Percentiles rank a stretch among this genome's conserved stretches.
Evolutionary conservation across 2,888 invertebrate species (phyloP).

Genomic region (Lymantria monacha): DNA sequence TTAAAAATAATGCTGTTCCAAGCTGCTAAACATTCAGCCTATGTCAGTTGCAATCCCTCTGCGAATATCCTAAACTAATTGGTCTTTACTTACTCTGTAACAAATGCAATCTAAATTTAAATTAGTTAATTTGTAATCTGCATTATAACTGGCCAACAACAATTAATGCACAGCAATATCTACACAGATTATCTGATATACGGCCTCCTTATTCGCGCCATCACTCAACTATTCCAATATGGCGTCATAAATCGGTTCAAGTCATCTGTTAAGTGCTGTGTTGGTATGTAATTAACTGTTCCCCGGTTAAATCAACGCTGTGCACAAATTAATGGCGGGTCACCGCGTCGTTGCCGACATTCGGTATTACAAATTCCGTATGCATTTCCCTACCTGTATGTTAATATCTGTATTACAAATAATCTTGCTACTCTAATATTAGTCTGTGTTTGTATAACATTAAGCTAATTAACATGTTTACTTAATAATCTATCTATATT

Average conservation of each 20-base stretch:
- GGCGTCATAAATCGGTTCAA: slow-evolving; percentile 39
- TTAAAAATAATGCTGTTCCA: too few relatives aligned
- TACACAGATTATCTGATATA: slow-evolving; percentile 22
- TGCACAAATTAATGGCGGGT: slow-evolving; percentile 40
- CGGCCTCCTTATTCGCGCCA: slow-evolving; percentile 27
- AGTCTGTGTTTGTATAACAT: neutral
- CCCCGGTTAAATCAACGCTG: slow-evolving; percentile 41
- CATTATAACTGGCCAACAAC: slow-evolving; percentile 1
- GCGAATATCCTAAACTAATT: too few relatives aligned
- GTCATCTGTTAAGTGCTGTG: slow-evolving; percentile 36
- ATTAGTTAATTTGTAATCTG: slow-evolving; percentile 11
- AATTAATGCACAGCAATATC: slow-evolving; percentile 23
- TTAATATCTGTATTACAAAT: slow-evolving; percentile 25
- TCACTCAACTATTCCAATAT: slow-evolving; percentile 36
- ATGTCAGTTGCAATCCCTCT: too few relatives aligned
- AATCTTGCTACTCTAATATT: neutral
- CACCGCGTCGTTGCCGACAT: slow-evolving; percentile 28
- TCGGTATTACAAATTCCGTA: slow-evolving; percentile 35
- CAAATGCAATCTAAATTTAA: neutral
- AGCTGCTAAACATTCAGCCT: too few relatives aligned
- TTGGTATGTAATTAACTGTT: slow-evolving; percentile 44
- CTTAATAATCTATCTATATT: too few relatives aligned
- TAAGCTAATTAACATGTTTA: neutral
- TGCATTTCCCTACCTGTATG: slow-evolving; percentile 20
- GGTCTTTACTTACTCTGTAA: too few relatives aligned